Evolutionary conservation across 2,888 invertebrate species (phyloP), one percentile per base, ranked within the genome.

Genomic region (Calameuta pallipes): DNA sequence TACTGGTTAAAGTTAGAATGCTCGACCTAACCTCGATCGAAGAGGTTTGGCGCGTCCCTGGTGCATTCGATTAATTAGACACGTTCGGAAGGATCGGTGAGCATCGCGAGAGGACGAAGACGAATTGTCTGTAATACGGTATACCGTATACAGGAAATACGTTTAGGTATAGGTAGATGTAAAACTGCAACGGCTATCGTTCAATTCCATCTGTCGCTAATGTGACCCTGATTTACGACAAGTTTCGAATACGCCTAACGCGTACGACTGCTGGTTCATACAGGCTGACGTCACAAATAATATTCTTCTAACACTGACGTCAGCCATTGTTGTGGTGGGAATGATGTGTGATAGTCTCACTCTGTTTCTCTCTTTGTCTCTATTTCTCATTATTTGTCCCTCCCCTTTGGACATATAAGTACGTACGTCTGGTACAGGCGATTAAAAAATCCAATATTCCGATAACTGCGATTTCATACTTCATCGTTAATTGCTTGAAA

Each of bases 221-320:
- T 56, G 56, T 9, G 56, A 56, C 56, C 15, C 56, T 76, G 80
- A 85, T 82, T 83, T 84, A 84, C 81, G 82, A 79, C 74, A 75
- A 75, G 37, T 73, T 80, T 35, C 75, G 83, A 80, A 78, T 76
- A 80, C 80, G 75, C 80, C 77, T 79, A 78, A 81, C 77, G 75
- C 76, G 76, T 80, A 76, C 76, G 79, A 23, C 23, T 56, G 6
- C 23, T 56, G 9, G 23, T 23, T 56, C 23, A 23, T 56, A 56
- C 23, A 9, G 56, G 23, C 0, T 9, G 56, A 56, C 23, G 23
- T 56, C 9, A 23, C 56, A 9, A 56, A 56, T 56, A 23, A 56
- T 23, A 56, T 56, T 56, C 23, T 23, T 56, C 2, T 1, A 56
- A 56, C 23, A 56, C 2, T 23, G 56, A 56, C 56, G 56, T 56